Conservation (phyloP, 37 sponge, comb jelly and placozoan genomes). For the Halisarca cf. caerulea region DNA sequence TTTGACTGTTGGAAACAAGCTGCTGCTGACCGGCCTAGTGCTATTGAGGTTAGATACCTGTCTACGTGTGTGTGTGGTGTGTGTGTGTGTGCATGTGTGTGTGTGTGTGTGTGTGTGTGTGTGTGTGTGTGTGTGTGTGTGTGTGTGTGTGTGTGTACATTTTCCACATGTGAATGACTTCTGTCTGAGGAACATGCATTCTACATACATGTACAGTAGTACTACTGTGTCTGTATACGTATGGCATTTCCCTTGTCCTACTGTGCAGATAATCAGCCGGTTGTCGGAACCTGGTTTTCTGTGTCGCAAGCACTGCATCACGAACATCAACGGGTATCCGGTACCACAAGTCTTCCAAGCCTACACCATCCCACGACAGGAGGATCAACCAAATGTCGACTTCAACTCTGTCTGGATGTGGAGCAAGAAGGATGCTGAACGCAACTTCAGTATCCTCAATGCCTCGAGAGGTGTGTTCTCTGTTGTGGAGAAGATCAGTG, state of each 20-base stretch:
- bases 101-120: not conserved
- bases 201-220: too few species aligned
- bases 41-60: slow-evolving; percentile 57
- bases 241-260: not conserved
- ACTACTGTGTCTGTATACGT: not conserved
- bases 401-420: slow-evolving; percentile 69
- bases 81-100: too few species aligned
- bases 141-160: too few species aligned
- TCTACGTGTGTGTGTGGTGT: too few species aligned
- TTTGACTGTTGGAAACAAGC: slow-evolving; percentile 85
- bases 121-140: too few species aligned
- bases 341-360: slow-evolving; percentile 73
- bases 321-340: slow-evolving; percentile 51
- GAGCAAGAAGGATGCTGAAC: slow-evolving; percentile 58
- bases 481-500: slow-evolving; percentile 60
- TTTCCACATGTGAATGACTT: too few species aligned
- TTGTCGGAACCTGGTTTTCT: slow-evolving; percentile 75
- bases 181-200: too few species aligned
- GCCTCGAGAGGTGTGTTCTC: slow-evolving; percentile 68
- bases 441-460: slow-evolving; percentile 78
- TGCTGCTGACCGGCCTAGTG: slow-evolving; percentile 72
- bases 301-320: slow-evolving; percentile 70
- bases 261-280: slow-evolving; percentile 42
- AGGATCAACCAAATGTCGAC: slow-evolving; percentile 27
- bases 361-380: slow-evolving; percentile 55